Evolutionary conservation across 2,113 vertebrate genomes (phyloP), one percentile per base, ranked within the genome.

Genomic region (Gavialis gangeticus): DNA sequence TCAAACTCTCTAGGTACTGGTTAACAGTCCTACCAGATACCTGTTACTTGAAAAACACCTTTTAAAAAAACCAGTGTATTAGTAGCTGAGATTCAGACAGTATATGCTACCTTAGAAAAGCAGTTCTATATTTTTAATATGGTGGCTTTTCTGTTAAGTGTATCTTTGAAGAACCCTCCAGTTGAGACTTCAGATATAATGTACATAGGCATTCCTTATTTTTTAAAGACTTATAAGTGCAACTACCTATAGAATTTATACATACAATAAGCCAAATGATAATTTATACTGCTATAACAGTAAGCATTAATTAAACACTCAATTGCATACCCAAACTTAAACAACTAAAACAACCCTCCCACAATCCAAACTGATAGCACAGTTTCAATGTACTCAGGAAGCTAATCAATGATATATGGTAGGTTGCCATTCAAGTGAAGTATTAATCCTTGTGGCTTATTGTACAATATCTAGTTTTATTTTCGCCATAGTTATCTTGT

Each of bases 301-400:
- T 34, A 34, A 34, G 6, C 0, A 0, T 75, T 59, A 1, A 0
- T 0, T 0, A 28, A 5, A 9, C 77, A 14, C 27, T 57, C 62
- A 27, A 27, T 57, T 84, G 22, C 30, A 55, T 22, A 71, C 22
- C 22, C 57, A 55, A 15, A 34, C 34, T 34, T 34, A 34, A 34
- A 34, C 10, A 37, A n/a, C 25, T 1, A 37, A 13, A n/a, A 71
- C 28, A 78, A 60, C 58, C 2, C 34, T 34, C 34, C 34, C 34
- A 34, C 69, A 71, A 75, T 63, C 71, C 82, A 73, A 63, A 3
- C 10, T 79, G 3, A 76, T 9, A 76, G 3, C 3, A 3, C 14
- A 71, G 27, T 28, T 22, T 1, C 75, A n/a, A 37, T 3, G 73
- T 76, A n/a, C 10, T 9, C n/a, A 59, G 62, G 21, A 62, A 67